Percentiles rank a stretch among this genome's conserved stretches.
Evolutionary conservation across 2,888 invertebrate genomes (phyloP).

Genomic region (Galerucella calmariensis): DNA sequence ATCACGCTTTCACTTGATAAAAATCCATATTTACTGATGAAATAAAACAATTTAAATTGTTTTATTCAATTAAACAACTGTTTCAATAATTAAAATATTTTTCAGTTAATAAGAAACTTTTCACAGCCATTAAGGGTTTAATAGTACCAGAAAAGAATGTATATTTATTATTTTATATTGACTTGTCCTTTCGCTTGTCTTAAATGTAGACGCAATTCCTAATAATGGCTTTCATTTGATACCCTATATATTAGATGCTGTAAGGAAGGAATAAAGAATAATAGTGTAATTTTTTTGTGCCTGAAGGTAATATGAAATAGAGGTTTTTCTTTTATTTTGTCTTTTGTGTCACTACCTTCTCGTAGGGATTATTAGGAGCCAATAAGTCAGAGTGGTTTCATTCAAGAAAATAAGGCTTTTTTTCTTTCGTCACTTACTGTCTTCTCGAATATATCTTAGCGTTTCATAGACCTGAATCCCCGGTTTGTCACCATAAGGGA

Average conservation of each 20-base stretch:
- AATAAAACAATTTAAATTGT: too few species aligned
- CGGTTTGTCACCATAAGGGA: conserved; percentile 9
- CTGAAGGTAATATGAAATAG: not conserved
- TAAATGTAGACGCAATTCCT: not conserved
- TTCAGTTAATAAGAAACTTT: too few species aligned
- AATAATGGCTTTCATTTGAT: not conserved
- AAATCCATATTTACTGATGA: too few species aligned
- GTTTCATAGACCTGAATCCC: not conserved
- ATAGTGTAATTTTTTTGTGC: not conserved
- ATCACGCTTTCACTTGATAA: too few species aligned
- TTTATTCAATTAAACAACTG: too few species aligned
- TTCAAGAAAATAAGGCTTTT: conserved; percentile 12
- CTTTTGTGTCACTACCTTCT: conserved; percentile 6
- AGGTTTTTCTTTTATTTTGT: conserved; percentile 1
- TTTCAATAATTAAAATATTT: too few species aligned
- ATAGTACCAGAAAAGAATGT: too few species aligned
- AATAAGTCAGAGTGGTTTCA: conserved; percentile 30
- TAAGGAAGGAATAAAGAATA: not conserved
- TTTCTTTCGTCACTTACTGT: conserved; percentile 18
- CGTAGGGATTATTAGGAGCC: conserved; percentile 18
- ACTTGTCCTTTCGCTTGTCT: not conserved
- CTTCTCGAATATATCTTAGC: conserved; percentile 1
- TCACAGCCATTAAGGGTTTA: too few species aligned
- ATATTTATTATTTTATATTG: not conserved
- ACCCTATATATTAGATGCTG: not conserved